These are phyloP conservation scores for Athalia cordata DNA, from an alignment of 2,888 invertebrate species.

Conservation along the genomic window DNA sequence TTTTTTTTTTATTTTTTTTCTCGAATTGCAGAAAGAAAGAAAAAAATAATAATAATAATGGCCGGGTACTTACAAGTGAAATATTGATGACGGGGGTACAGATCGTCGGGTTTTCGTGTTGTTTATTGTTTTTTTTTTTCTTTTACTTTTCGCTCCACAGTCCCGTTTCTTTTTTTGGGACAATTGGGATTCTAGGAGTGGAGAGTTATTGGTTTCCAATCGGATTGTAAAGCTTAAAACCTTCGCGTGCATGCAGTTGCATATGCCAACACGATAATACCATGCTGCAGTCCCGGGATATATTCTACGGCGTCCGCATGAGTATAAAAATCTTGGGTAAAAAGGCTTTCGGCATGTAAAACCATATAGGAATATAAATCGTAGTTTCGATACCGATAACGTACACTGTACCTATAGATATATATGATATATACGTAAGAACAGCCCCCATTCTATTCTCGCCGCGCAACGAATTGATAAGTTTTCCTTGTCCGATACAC, in stretches of 20 bases:
- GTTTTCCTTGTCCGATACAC: constrained; percentile 28
- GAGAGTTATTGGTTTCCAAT: background rate
- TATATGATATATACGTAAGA: background rate
- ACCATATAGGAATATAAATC: constrained; percentile 9
- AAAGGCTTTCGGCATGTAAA: background rate
- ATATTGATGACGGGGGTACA: too few species aligned
- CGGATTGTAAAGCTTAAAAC: background rate
- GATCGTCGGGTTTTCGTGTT: too few species aligned
- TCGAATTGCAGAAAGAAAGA: too few species aligned
- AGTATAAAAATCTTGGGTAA: constrained; percentile 25
- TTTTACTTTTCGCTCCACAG: too few species aligned
- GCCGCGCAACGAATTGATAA: constrained; percentile 19
- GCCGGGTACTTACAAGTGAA: too few species aligned
- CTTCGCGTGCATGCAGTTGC: background rate
- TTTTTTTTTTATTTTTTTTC: too few species aligned
- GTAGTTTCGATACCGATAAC: constrained; percentile 24
- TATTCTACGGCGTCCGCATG: too few species aligned
- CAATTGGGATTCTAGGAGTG: background rate
- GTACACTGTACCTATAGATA: background rate
- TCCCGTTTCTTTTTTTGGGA: too few species aligned
- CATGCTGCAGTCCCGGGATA: background rate
- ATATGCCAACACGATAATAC: background rate
- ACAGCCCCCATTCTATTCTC: background rate
- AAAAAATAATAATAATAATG: too few species aligned
- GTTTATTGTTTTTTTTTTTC: too few species aligned